These are phyloP conservation scores for Polyodon spathula DNA, from an alignment of 2,113 vertebrate species.

Conservation along the genomic window DNA sequence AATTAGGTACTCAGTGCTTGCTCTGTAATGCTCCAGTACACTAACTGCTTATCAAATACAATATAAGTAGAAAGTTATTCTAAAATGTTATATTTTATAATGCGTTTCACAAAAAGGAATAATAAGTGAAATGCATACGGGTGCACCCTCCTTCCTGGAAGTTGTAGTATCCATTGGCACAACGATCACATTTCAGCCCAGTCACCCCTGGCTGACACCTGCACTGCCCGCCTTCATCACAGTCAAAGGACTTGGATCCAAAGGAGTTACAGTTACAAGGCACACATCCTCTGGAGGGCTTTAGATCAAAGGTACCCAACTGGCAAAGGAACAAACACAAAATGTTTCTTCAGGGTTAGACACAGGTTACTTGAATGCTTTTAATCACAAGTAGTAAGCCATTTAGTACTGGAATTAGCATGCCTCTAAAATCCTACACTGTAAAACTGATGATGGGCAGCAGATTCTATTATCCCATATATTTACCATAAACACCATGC, in stretches of 20 bases:
- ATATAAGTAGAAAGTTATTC: no score
- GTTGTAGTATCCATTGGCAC: slow-evolving; percentile 75
- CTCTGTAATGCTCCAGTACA: no score
- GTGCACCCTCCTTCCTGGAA: slow-evolving; percentile 95
- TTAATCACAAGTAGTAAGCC: not conserved
- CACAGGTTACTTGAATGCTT: not conserved
- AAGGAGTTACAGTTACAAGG: slow-evolving; percentile 95
- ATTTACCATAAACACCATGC: no score
- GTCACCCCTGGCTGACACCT: slow-evolving; percentile 88
- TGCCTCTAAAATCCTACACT: no score
- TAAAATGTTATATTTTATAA: no score
- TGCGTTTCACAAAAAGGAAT: no score
- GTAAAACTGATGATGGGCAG: no score
- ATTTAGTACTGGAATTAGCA: not conserved
- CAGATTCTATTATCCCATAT: no score
- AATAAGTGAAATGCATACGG: slow-evolving; percentile 52
- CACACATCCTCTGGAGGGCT: slow-evolving; percentile 61
- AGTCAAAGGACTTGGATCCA: slow-evolving; percentile 94
- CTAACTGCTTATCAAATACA: no score
- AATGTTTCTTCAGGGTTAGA: not conserved
- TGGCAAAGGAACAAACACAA: slow-evolving; percentile 35
- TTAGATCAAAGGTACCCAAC: slow-evolving; percentile 70
- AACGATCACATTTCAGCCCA: slow-evolving; percentile 86
- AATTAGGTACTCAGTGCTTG: no score
- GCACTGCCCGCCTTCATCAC: slow-evolving; percentile 78